phyloP scores from a whole-genome alignment of 2,113 vertebrate species.

The Protobothrops flavoviridis region DNA sequence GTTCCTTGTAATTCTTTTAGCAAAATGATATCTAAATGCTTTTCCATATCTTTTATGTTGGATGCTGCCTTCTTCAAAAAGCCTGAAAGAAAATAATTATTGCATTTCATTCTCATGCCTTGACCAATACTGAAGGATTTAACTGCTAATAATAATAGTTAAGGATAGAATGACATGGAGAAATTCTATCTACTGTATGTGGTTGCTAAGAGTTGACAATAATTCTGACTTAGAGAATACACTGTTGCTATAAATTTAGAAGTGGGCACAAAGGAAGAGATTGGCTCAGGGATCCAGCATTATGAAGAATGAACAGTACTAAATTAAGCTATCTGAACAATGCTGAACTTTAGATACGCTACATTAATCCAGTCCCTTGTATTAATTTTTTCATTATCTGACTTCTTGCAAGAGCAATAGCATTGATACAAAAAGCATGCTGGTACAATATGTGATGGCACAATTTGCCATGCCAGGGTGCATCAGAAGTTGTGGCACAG shows the following conservation, averaged over 20 bases:
- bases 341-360: neutral
- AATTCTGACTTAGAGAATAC: neutral
- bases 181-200: neutral
- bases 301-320: neutral
- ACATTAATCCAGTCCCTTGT: neutral
- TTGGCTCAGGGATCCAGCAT: neutral
- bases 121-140: conserved; percentile 12
- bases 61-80: conserved; percentile 19
- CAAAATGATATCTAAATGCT: conserved; percentile 64
- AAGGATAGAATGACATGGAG: neutral
- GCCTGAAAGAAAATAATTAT: conserved; percentile 17
- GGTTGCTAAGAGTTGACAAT: neutral
- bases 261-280: neutral
- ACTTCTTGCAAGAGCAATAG: neutral
- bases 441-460: neutral
- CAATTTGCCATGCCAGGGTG: neutral
- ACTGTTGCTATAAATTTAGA: neutral
- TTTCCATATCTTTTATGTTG: conserved; percentile 43
- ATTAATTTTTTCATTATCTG: neutral
- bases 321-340: neutral
- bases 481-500: neutral
- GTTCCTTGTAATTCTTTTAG: conserved; percentile 69
- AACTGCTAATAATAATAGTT: neutral
- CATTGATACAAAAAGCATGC: neutral
- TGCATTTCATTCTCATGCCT: conserved; percentile 27